Percentiles rank a stretch among this genome's conserved stretches.
Evolutionary conservation across 2,888 invertebrate genomes (phyloP).

Genomic region (Oxystoma pomonae): DNA sequence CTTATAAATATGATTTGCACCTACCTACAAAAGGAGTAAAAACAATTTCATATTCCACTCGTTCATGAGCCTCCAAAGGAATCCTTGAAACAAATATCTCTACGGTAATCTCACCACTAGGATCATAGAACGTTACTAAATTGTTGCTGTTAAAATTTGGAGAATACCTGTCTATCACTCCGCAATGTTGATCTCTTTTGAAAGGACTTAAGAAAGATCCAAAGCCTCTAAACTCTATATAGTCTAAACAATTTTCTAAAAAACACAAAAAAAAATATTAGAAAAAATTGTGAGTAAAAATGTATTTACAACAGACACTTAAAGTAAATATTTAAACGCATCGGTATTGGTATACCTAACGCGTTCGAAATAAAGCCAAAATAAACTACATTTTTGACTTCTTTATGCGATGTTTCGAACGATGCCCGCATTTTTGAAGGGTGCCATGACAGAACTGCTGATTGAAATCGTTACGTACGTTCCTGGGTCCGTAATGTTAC

Average conservation of each 20-base stretch:
- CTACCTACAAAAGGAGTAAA: constrained; percentile 48
- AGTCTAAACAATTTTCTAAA: constrained; percentile 46
- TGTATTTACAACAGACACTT: no score
- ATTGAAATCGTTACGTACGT: no score
- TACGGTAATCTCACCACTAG: constrained; percentile 22
- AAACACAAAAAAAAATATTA: no score
- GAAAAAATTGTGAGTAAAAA: no score
- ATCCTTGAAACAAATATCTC: constrained; percentile 18
- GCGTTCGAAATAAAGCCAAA: no score
- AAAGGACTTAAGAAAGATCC: background rate
- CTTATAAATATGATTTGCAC: constrained; percentile 12
- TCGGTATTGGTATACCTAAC: no score
- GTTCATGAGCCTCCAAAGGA: constrained; percentile 16
- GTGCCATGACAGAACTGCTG: no score
- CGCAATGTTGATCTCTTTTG: background rate
- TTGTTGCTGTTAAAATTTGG: constrained; percentile 14
- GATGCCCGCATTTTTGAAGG: no score
- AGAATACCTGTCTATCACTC: constrained; percentile 2
- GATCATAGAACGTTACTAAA: constrained; percentile 13
- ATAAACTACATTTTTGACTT: no score
- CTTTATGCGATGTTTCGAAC: no score
- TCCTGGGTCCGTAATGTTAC: no score
- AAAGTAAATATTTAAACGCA: no score
- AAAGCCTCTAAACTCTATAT: constrained; percentile 42
- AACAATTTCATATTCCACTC: constrained; percentile 42